A percentile compares a stretch with the other conserved stretches of the same genome.
These are phyloP conservation scores for Chaetura pelagica DNA, from an alignment of 2,113 vertebrate species.

Conservation along the genomic window DNA sequence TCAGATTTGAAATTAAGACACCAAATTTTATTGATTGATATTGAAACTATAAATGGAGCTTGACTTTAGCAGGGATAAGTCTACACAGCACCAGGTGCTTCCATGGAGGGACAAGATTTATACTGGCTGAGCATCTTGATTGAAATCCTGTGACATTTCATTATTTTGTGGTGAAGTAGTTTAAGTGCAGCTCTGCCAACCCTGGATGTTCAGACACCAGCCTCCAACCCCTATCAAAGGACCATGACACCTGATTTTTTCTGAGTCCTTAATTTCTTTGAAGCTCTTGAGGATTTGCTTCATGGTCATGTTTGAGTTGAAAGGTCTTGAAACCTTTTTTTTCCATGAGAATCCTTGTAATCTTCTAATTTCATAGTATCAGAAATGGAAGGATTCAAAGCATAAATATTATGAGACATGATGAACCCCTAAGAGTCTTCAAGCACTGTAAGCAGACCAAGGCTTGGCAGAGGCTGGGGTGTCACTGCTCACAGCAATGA, in stretches of 20 bases:
- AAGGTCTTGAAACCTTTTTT: background rate
- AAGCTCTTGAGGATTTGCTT: background rate
- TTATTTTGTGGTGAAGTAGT: background rate
- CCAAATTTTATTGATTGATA: slow-evolving; percentile 12
- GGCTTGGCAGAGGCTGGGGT: background rate
- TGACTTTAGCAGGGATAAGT: background rate
- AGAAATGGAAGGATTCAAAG: background rate
- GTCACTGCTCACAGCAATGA: background rate
- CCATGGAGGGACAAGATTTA: background rate
- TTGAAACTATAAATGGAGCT: slow-evolving; percentile 13
- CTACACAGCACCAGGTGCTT: background rate
- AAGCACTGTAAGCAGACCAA: background rate
- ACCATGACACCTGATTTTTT: background rate
- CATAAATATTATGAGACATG: background rate
- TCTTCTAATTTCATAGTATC: background rate
- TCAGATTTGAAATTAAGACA: background rate
- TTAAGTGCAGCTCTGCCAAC: background rate
- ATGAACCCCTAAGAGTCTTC: background rate
- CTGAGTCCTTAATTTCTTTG: background rate
- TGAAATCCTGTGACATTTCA: slow-evolving; percentile 51
- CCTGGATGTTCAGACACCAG: background rate
- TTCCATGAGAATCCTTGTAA: background rate
- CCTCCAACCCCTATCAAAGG: background rate
- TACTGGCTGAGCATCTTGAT: background rate
- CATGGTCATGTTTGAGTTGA: accelerated